Base-by-base conservation (phyloP, 2,888 invertebrate genomes). In the Ptychoptera albimana region DNA sequence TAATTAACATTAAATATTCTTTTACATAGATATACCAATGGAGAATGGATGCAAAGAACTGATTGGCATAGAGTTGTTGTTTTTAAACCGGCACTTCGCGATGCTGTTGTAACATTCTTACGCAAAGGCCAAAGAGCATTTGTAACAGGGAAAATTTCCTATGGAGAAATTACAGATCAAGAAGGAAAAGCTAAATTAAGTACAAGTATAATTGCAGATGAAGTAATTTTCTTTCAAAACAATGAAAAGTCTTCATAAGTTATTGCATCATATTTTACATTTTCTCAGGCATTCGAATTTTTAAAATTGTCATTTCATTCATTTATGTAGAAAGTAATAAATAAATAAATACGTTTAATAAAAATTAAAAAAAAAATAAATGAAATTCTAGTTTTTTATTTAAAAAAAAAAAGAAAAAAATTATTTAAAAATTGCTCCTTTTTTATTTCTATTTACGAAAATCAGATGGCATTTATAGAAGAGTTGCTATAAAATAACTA, bases 31-130 rank as follows among this genome's bases (percentile, higher is more conserved):
- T 79, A 81, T 64, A 80, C 80, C 55, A 68, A 73, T 58, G 89
- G 87, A 6, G 86, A 88, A 52, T 72, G 81, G 57, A 66, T 82
- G 43, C 88, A 91, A 59, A 78, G 83, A 54, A 89, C 91, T 8
- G 91, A 92, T 53, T 93, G 93, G 93, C 93, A 93, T 63, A 72
- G 86, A 54, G 65, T 93, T 41, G 81, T 83, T 53, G 81, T 92
- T 8, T 93, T 93, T 60, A 86, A 80, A 57, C 89, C 88, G 3
- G 73, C 74, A 44, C 71, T 94, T 2, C 70, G 91, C 35, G 87
- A 91, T 29, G 73, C 75, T 1, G 81, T 88, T 0, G 76, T 81
- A 57, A 79, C 77, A 56, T 86, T 76, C 58, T 61, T 92, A 45
- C 83, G 77, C 55, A 92, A 89, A 66, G 93, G 93, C 0, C 85